Base-by-base conservation (phyloP, 2,113 vertebrate species). In the Amazona guildingii region DNA sequence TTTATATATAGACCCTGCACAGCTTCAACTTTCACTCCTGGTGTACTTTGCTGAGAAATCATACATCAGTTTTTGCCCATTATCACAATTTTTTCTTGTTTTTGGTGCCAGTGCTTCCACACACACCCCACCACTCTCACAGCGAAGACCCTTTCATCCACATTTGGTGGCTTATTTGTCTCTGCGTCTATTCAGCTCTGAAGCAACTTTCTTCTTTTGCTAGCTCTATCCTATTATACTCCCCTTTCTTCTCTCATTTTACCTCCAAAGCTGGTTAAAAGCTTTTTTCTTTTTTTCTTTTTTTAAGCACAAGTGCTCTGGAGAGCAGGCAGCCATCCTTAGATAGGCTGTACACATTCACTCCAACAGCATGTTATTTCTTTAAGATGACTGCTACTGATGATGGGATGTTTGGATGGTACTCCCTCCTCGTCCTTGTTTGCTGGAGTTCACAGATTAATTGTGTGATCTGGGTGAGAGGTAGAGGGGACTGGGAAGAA, bases 221-320 rank as follows among this genome's bases (percentile, higher is more conserved):
- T 83, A 67, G 35, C 33, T 88, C 61, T 69, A 21, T 35, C 67
- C 29, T 63, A 78, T 83, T 81, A 75, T 35, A 72, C 55, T 83
- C 49, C 64, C 59, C 25, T 91, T 88, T 94, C 59, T 93, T 86
- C 79, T 77, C 25, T 55, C 41, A 44, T 91, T 95, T 86, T 83
- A 66, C 19, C 72, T 43, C 27, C 6, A 55, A 79, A 67, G 52
- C 43, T 39, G 55, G 82, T 55, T 92, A 93, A 92, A 93, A 73
- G 29, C n/a, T 93, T 90, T 90, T 83, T 23, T 3, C 31, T 67
- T 23, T 37, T 64, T 37, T 48, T 24, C 37, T n/a, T 69, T 52
- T 74, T 59, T 44, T 13, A 85, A 88, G 52, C 28, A 72, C 18
- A 55, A 69, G 27, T 49, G 24, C 64, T 92, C 31, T 69, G 69